Evolutionary conservation across 1,140 invertebrate species (phyloP).

Genomic region (Melanaphis sacchari): DNA sequence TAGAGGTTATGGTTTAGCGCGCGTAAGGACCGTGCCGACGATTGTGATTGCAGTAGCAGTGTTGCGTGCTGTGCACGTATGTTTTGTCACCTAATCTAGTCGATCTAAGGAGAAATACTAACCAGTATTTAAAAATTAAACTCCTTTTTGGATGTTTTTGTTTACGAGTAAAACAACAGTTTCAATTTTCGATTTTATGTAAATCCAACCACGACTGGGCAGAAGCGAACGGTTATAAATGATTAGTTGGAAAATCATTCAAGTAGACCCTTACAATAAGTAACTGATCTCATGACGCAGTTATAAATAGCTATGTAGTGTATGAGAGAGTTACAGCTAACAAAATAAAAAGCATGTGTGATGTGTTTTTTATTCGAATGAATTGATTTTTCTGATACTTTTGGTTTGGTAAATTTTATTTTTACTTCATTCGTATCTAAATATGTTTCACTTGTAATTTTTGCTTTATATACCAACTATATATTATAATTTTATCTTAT

Average conservation of each 20-base stretch:
- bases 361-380: background rate
- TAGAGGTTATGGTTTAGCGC: background rate
- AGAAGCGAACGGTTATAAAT: background rate
- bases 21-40: background rate
- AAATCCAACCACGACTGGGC: background rate
- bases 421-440: background rate
- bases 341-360: background rate
- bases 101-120: background rate
- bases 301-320: background rate
- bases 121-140: background rate
- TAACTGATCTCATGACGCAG: too few species aligned
- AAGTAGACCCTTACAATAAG: background rate
- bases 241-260: too few species aligned
- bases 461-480: background rate
- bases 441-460: background rate
- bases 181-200: background rate
- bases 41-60: background rate
- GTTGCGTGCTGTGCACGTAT: background rate
- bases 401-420: background rate
- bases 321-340: background rate
- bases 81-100: conserved; percentile 19
- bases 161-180: too few species aligned
- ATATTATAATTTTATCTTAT: background rate
- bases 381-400: background rate
- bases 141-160: background rate